These are phyloP conservation scores for Calycopis cecrops DNA, from an alignment of 1,140 invertebrate species.

Conservation along the genomic window DNA sequence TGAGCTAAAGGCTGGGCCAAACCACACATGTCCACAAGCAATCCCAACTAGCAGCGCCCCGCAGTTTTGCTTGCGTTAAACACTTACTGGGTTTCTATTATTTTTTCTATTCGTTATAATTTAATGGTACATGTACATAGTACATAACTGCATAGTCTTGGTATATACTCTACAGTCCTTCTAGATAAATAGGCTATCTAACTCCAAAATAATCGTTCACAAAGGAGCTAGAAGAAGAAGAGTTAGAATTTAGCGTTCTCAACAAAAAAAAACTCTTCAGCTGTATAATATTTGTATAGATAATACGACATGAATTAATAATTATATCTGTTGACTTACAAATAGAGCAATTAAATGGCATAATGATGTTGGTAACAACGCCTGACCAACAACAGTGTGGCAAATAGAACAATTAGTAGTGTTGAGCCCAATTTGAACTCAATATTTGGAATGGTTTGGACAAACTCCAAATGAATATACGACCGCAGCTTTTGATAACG, in stretches of 20 bases:
- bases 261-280: background rate
- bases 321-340: background rate
- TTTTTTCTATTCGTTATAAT: background rate
- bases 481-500: background rate
- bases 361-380: constrained; percentile 1
- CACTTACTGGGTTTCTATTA: background rate
- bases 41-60: too few relatives aligned
- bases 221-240: too few relatives aligned
- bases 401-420: background rate
- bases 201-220: too few relatives aligned
- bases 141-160: too few relatives aligned
- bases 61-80: background rate
- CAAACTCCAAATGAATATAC: background rate
- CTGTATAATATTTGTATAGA: background rate
- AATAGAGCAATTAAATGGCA: constrained; percentile 2
- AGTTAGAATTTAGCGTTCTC: background rate
- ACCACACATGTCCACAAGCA: too few relatives aligned
- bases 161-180: too few relatives aligned
- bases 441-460: constrained; percentile 1
- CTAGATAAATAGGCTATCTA: too few relatives aligned
- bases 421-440: background rate
- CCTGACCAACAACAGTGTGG: background rate
- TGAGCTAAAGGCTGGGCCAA: too few relatives aligned
- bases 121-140: too few relatives aligned
- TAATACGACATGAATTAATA: background rate